Evolutionary conservation across 2,113 vertebrate species (phyloP), one percentile per base, ranked within the genome.

Genomic region (Epinephelus fuscoguttatus): DNA sequence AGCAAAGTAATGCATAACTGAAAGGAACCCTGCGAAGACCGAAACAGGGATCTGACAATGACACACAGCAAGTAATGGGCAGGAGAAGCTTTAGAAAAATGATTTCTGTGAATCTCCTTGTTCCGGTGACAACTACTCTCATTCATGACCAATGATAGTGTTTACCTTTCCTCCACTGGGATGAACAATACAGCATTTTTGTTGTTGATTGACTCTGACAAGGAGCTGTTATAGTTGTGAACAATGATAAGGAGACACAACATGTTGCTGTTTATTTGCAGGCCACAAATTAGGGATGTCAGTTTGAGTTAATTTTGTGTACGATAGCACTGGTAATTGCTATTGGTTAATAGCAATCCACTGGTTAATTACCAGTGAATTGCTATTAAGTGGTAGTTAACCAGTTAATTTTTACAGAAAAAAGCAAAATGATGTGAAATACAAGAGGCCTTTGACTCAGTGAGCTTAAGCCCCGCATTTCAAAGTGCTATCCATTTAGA

Each of bases 181-280:
- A 75, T 63, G 33, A 89, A 76, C 66, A 85, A 70, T 57, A 14
- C 60, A 30, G 55, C 30, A 12, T 64, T 81, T 78, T 25, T 80
- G 77, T 70, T 17, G 4, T 40, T 80, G 72, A 83, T 60, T 63
- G 87, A 76, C 62, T 60, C 49, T 53, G 71, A 84, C 81, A 84
- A 66, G 37, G 13, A 68, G 57, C 71, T 72, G 60, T 78, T 78
- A 55, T n/a, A 60, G 45, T 61, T 62, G 56, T 73, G 73, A 77
- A 25, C 55, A 78, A 59, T 67, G 73, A 81, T 70, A 63, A 53
- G 59, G 23, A 68, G 50, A 79, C n/a, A n/a, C n/a, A n/a, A n/a
- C n/a, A n/a, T n/a, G n/a, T 14, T 30, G 7, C 25, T 70, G 25
- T 66, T 37, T n/a, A 50, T 61, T 64, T 67, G 33, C 42, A 21